Evolutionary conservation across 2,888 invertebrate species (phyloP), one percentile per base, ranked within the genome.

Genomic region (Busseola fusca): DNA sequence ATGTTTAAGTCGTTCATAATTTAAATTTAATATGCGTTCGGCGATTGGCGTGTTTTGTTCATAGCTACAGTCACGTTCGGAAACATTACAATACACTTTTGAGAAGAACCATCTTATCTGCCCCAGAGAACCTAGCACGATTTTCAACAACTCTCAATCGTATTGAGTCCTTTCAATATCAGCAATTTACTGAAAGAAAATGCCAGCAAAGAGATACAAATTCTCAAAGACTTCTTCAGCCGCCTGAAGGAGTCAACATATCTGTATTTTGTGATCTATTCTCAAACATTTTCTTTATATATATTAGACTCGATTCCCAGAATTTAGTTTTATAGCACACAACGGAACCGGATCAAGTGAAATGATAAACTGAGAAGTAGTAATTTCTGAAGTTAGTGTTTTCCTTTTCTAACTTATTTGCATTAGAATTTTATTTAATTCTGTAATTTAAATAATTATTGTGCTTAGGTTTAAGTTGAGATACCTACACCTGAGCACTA

Each of bases 211-310:
- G 63, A 30, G 52, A 63, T 27, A 52, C 25, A 25, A 74, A 73
- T 50, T 78, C 30, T 37, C 30, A 45, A 71, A 57, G 25, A 50
- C 37, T 48, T 37, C 64, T 69, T 45, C 48, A 65, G 48, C 45
- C 57, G 42, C 37, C n/a, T n/a, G n/a, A n/a, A n/a, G n/a, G 48
- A 27, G 34, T 63, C 62, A 56, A 30, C 63, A 69, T 81, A 63
- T 65, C 54, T 34, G 14, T 66, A 63, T 66, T 58, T 45, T 63
- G 37, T 59, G 27, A 78, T 66, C 42, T 66, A 52, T 64, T 57
- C 16, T 16, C 52, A 30, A 62, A 48, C 25, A 57, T 21, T 52
- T 71, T 60, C 18, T 60, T 72, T 67, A n/a, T 30, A 74, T 0
- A 7, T 50, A 48, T 62, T 69, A 25, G 3, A 27, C 21, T 27